These are phyloP conservation scores for Phoeniculus purpureus DNA, from an alignment of 2,797 vertebrate species.

Conservation along the genomic window DNA sequence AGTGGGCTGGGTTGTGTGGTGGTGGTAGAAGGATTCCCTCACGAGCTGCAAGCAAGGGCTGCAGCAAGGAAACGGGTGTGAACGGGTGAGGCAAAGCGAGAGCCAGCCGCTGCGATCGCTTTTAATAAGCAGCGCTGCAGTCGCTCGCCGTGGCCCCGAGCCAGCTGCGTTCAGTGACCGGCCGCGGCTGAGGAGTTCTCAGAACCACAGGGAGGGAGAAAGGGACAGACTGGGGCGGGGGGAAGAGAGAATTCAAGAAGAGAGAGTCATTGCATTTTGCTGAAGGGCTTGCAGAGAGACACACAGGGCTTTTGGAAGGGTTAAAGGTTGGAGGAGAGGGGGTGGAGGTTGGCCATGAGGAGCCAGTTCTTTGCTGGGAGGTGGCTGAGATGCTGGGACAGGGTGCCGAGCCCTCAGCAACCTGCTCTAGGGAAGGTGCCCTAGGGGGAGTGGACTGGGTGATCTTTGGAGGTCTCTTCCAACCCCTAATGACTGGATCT, in stretches of 20 bases:
- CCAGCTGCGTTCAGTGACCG: not conserved
- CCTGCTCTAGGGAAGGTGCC: too few species aligned
- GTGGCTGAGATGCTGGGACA: too few species aligned
- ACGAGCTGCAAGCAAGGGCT: not conserved
- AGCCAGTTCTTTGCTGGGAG: too few species aligned
- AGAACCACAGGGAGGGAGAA: not conserved
- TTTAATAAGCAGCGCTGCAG: slow-evolving; percentile 25
- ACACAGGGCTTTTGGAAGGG: not conserved
- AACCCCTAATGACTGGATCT: too few species aligned
- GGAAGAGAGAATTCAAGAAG: not conserved
- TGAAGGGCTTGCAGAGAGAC: not conserved
- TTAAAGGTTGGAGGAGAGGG: too few species aligned
- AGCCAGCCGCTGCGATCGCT: not conserved
- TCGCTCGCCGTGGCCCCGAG: not conserved
- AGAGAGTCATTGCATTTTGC: not conserved
- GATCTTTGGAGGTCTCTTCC: too few species aligned
- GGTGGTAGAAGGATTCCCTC: slow-evolving; percentile 45
- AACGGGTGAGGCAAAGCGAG: slow-evolving; percentile 11
- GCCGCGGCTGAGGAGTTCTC: not conserved
- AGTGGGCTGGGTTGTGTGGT: too few species aligned
- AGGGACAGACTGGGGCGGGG: not conserved
- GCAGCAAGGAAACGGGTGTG: not conserved
- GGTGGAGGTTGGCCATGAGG: too few species aligned
- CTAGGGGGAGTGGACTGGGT: too few species aligned
- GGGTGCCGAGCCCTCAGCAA: too few species aligned